Evolutionary conservation across 2,113 vertebrate species (phyloP).

Genomic region (Cairina moschata): DNA sequence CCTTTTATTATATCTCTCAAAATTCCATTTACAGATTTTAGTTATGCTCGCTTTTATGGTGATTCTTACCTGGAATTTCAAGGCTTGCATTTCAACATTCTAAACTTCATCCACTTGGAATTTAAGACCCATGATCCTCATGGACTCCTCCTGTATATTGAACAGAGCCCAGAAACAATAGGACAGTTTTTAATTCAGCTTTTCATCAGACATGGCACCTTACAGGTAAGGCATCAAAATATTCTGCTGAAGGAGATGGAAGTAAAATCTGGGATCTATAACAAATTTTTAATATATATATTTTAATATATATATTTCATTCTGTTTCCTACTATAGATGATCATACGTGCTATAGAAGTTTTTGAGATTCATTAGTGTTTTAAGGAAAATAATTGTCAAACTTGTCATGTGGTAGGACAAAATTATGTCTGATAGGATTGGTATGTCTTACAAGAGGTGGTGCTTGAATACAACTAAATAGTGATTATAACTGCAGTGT

Average conservation of each 20-base stretch:
- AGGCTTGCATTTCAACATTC: conserved; percentile 70
- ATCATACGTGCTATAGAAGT: background rate
- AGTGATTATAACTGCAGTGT: background rate
- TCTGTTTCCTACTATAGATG: background rate
- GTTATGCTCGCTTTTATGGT: conserved; percentile 76
- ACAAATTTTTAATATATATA: background rate
- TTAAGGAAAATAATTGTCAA: background rate
- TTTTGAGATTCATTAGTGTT: background rate
- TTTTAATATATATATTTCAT: background rate
- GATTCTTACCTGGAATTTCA: conserved; percentile 85
- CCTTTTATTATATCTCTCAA: background rate
- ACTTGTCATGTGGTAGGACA: background rate
- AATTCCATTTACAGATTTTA: conserved; percentile 72
- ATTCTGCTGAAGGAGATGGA: background rate
- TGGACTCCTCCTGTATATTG: conserved; percentile 82
- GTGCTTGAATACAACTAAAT: background rate
- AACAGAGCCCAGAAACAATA: conserved; percentile 63
- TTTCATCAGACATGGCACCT: conserved; percentile 75
- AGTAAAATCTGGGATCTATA: background rate
- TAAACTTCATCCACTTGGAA: conserved; percentile 80
- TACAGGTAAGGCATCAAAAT: conserved; percentile 77
- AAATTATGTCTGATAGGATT: background rate
- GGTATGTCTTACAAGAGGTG: background rate
- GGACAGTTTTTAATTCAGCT: conserved; percentile 80
- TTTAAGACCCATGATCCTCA: conserved; percentile 76